These are phyloP conservation scores for Galbula dea DNA, from an alignment of 2,113 vertebrate genomes.

Conservation along the genomic window DNA sequence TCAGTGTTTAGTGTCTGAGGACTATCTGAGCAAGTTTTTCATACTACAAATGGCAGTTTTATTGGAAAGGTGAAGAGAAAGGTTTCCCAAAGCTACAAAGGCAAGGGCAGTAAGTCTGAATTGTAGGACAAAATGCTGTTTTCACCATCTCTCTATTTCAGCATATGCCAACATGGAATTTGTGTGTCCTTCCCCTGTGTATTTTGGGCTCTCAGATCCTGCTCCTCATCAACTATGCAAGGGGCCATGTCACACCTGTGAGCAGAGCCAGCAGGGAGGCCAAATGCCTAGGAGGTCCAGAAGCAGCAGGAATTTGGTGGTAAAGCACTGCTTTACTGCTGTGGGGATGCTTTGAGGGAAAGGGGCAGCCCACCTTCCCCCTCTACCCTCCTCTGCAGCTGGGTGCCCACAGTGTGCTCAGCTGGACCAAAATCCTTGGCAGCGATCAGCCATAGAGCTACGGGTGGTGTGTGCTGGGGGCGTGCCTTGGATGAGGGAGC, in stretches of 20 bases:
- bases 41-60: neutral
- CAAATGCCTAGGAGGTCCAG: neutral
- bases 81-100: neutral
- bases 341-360: neutral
- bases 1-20: neutral
- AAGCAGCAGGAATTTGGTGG: neutral
- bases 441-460: accelerated
- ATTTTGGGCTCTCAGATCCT: neutral
- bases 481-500: accelerated
- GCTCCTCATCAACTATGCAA: accelerated
- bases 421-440: neutral
- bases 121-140: neutral
- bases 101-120: neutral
- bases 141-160: neutral
- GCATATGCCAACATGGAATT: accelerated
- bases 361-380: neutral
- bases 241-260: accelerated
- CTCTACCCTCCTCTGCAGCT: neutral
- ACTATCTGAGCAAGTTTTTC: neutral
- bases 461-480: accelerated
- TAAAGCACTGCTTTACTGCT: accelerated
- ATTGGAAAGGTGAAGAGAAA: neutral
- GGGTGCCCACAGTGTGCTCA: accelerated
- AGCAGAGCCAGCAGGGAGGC: neutral
- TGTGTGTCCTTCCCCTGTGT: neutral